phyloP scores from a whole-genome alignment of 2,888 invertebrate species.

The Spisula subtruncata region DNA sequence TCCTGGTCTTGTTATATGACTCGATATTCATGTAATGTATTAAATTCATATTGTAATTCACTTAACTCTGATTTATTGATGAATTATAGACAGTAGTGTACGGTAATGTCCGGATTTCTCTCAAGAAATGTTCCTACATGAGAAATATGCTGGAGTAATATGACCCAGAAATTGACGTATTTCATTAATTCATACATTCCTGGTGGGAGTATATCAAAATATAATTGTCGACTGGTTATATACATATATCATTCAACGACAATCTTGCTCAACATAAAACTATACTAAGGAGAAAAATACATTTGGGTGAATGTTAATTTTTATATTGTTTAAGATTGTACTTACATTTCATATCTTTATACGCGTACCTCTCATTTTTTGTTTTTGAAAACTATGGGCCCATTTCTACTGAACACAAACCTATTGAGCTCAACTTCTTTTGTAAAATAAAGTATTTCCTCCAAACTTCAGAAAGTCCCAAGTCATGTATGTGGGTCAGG shows the following conservation, averaged over 20 bases:
- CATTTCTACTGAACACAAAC: no score
- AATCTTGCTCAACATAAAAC: no score
- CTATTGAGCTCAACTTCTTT: no score
- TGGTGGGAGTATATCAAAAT: neutral
- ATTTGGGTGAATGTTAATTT: neutral
- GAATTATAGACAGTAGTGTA: neutral
- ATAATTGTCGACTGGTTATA: neutral
- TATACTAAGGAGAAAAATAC: neutral
- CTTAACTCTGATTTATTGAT: slow-evolving; percentile 27
- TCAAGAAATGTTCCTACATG: neutral
- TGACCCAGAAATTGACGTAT: slow-evolving; percentile 2
- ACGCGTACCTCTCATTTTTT: no score
- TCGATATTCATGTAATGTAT: neutral
- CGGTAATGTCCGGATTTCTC: slow-evolving; percentile 10
- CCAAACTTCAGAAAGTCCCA: no score
- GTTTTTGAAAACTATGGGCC: no score
- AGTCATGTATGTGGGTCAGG: no score
- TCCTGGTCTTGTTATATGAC: neutral
- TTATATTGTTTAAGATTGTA: no score
- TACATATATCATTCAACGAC: neutral
- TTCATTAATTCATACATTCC: neutral
- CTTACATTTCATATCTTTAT: no score
- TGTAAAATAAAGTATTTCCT: no score
- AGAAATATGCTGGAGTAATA: neutral
- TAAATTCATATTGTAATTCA: neutral